Evolutionary conservation across 2,797 vertebrate species (phyloP).

Genomic region (Myotis pilosus): DNA sequence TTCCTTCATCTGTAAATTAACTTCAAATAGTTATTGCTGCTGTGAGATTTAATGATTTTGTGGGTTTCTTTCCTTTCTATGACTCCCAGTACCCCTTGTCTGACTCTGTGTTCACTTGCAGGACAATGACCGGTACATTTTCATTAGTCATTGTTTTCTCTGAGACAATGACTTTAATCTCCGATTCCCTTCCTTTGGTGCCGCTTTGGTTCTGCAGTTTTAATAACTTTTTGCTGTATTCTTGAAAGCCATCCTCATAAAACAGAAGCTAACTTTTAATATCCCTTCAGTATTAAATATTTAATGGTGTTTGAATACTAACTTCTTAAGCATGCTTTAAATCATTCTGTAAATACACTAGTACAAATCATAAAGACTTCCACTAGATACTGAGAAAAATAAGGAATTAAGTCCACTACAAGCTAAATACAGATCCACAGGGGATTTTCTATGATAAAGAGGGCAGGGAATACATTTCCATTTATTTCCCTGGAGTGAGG

Average conservation of each 20-base stretch:
- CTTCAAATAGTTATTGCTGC: neutral
- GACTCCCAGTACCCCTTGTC: neutral
- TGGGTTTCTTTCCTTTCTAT: neutral
- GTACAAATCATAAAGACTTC: conserved; percentile 62
- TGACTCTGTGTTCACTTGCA: neutral
- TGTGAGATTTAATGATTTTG: too few relatives aligned
- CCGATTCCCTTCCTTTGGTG: neutral
- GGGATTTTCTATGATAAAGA: neutral
- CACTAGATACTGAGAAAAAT: neutral
- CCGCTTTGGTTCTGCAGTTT: neutral
- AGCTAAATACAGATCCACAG: conserved; percentile 32
- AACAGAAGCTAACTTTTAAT: conserved; percentile 37
- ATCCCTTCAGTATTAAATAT: conserved; percentile 65
- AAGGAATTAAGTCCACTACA: conserved; percentile 58
- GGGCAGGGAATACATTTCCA: conserved; percentile 24
- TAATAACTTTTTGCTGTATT: conserved; percentile 11
- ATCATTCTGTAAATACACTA: conserved; percentile 55
- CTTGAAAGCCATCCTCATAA: neutral
- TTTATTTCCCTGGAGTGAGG: conserved; percentile 59
- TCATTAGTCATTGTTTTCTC: conserved; percentile 7
- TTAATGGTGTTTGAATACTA: conserved; percentile 60
- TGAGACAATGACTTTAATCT: conserved; percentile 13
- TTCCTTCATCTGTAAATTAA: neutral
- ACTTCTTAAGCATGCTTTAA: conserved; percentile 63
- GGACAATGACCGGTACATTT: neutral